Evolutionary conservation across 1,140 invertebrate species (phyloP).

Genomic region (Semibalanus balanoides): DNA sequence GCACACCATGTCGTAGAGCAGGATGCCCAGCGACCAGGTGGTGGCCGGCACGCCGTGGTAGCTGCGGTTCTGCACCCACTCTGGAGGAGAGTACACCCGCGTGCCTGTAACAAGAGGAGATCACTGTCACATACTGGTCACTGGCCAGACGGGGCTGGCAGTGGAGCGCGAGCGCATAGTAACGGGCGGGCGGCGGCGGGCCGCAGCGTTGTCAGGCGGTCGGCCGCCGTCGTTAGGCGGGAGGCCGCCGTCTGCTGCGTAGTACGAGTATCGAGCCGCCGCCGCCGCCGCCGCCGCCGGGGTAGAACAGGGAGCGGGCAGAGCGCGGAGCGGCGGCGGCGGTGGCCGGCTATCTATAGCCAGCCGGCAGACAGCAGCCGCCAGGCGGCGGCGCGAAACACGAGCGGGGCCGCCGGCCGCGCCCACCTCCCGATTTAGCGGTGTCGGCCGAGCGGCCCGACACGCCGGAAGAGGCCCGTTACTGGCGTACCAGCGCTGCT

Average conservation of each 20-base stretch:
- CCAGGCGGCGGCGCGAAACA: too few relatives aligned
- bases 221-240: slow-evolving; percentile 1
- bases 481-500: too few relatives aligned
- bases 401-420: too few relatives aligned
- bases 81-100: slow-evolving; percentile 51
- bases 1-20: slow-evolving; percentile 55
- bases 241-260: neutral
- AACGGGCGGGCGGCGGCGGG: slow-evolving; percentile 4
- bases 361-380: too few relatives aligned
- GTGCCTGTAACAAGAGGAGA: slow-evolving; percentile 40
- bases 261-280: too few relatives aligned
- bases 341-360: too few relatives aligned
- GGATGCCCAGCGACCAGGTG: slow-evolving; percentile 53
- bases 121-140: too few relatives aligned
- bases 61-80: slow-evolving; percentile 45
- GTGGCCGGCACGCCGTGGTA: slow-evolving; percentile 46
- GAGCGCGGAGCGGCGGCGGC: too few relatives aligned
- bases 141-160: slow-evolving; percentile 17
- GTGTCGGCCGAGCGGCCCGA: too few relatives aligned
- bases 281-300: slow-evolving; percentile 6
- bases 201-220: neutral
- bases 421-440: too few relatives aligned
- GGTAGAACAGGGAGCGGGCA: neutral
- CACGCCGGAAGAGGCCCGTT: too few relatives aligned
- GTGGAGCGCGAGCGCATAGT: too few relatives aligned